These are phyloP conservation scores for Eudyptes chrysolophus DNA, from an alignment of 2,113 vertebrate genomes.

Conservation along the genomic window DNA sequence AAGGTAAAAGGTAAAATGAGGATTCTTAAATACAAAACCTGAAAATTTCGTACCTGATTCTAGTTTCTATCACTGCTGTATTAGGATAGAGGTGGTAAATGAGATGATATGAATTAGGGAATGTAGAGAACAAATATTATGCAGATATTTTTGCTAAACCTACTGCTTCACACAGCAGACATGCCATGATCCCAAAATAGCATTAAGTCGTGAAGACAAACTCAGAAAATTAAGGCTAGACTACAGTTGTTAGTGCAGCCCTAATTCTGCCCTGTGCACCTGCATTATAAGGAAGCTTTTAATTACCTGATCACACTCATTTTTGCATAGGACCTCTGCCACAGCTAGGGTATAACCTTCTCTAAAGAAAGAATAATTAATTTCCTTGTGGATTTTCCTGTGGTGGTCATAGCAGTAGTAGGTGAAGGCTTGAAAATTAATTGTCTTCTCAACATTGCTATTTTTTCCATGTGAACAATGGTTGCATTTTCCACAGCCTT, in stretches of 20 bases:
- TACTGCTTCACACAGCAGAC: background rate
- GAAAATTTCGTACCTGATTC: background rate
- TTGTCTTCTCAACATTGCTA: background rate
- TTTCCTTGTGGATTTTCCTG: background rate
- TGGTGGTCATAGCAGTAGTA: background rate
- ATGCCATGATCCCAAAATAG: background rate
- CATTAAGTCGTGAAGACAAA: background rate
- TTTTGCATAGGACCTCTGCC: background rate
- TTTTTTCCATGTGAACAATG: background rate
- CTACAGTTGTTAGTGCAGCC: background rate
- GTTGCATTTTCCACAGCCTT: background rate
- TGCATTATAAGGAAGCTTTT: background rate
- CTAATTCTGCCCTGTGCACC: background rate
- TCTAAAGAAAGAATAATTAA: background rate
- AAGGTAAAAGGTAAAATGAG: background rate
- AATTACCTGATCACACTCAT: background rate
- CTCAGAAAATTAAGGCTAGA: background rate
- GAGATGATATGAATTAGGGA: background rate
- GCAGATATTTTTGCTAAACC: background rate
- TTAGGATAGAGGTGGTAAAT: background rate
- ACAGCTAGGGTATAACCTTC: background rate
- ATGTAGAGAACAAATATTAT: background rate
- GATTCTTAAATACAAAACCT: background rate
- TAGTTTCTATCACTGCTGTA: background rate
- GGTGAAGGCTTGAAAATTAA: background rate